Evolutionary conservation across 2,797 vertebrate genomes (phyloP).

Genomic region (Mormyrops boulengeri): DNA sequence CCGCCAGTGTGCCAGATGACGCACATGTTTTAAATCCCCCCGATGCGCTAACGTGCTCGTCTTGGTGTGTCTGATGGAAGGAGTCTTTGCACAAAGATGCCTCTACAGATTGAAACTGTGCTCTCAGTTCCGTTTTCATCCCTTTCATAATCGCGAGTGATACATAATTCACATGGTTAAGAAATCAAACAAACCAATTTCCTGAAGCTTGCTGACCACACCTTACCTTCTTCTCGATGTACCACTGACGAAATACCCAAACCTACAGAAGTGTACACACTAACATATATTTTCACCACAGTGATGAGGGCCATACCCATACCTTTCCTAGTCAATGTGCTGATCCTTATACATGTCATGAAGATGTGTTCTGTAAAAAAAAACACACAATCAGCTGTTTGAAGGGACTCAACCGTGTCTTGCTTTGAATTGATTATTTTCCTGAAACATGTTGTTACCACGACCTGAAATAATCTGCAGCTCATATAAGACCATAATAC

Average conservation of each 20-base stretch:
- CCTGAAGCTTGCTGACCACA: not conserved
- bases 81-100: not conserved
- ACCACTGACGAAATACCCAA: not conserved
- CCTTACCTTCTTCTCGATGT: not conserved
- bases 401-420: not conserved
- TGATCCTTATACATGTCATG: not conserved
- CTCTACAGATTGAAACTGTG: not conserved
- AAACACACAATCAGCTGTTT: not conserved
- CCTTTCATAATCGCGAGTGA: not conserved
- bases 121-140: not conserved
- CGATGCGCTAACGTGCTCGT: not conserved
- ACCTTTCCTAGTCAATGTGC: not conserved
- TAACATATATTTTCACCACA: not conserved
- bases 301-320: not conserved
- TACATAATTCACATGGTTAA: conserved; percentile 3
- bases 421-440: not conserved
- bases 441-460: not conserved
- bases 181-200: not conserved
- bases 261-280: not conserved
- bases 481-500: not conserved
- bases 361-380: not conserved
- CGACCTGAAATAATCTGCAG: conserved; percentile 2
- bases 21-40: not conserved
- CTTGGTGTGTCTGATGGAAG: not conserved
- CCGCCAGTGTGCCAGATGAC: conserved; percentile 11